A percentile compares a stretch with the other conserved stretches of the same genome.
These are phyloP conservation scores for Paramormyrops hopkinsi DNA, from an alignment of 2,797 vertebrate genomes.

Conservation along the genomic window DNA sequence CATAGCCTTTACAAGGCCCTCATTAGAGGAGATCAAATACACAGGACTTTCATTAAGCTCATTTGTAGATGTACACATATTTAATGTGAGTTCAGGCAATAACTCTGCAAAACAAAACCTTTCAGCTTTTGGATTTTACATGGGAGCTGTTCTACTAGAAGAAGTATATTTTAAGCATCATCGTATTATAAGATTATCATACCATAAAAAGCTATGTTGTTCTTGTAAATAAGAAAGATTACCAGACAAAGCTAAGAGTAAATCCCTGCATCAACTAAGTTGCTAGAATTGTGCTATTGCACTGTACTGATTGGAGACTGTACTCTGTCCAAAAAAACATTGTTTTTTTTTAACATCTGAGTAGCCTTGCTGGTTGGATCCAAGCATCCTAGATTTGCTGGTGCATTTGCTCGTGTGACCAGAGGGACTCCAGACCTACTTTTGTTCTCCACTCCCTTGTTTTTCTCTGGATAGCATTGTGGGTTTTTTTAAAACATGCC, in stretches of 20 bases:
- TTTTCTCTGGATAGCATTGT: constrained; percentile 7
- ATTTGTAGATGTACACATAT: constrained; percentile 3
- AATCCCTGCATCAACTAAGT: not conserved
- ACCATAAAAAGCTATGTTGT: not conserved
- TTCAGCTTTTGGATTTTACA: not conserved
- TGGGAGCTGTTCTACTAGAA: not conserved
- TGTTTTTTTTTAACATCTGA: not conserved
- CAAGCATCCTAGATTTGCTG: constrained; percentile 4
- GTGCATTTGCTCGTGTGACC: constrained; percentile 2
- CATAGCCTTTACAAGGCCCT: constrained; percentile 6
- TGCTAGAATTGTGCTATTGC: not conserved
- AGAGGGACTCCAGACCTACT: not conserved
- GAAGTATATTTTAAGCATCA: not conserved
- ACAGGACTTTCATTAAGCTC: constrained; percentile 4
- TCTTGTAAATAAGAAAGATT: not conserved
- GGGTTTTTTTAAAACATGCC: not conserved
- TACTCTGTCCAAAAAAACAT: not conserved
- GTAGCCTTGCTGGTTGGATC: not conserved
- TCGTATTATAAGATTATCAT: not conserved
- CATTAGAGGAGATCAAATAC: not conserved
- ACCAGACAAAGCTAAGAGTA: not conserved
- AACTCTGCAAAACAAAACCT: not conserved
- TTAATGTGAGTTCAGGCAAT: not conserved
- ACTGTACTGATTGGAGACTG: not conserved
- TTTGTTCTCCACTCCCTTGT: not conserved